Conservation (phyloP, 2,888 invertebrate species). For the Prostheceraeus crozeri region DNA sequence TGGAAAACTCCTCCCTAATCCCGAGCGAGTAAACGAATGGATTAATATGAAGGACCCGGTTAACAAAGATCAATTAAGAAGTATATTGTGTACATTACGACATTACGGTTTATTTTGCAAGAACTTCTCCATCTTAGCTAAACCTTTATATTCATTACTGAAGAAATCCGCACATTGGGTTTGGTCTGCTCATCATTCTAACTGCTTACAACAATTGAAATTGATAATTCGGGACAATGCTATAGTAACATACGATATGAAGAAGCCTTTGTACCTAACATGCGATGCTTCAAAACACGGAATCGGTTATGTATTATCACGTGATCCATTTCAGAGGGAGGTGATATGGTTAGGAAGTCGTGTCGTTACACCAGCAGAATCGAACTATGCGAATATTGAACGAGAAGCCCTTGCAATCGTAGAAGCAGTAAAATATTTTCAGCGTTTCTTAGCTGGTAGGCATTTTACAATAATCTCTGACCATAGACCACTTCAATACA, state of each 20-base stretch:
- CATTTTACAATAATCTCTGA: too few species aligned
- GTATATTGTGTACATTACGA: conserved; percentile 39
- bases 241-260: conserved; percentile 37
- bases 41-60: conserved; percentile 12
- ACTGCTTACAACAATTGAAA: conserved; percentile 39
- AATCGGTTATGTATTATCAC: conserved; percentile 1
- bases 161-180: conserved; percentile 39
- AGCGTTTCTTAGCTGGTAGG: not conserved
- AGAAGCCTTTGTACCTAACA: not conserved
- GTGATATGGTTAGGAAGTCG: not conserved
- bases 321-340: not conserved
- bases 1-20: conserved; percentile 29
- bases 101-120: conserved; percentile 41
- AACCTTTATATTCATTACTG: too few species aligned
- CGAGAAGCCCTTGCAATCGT: conserved; percentile 9
- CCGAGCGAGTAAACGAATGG: conserved; percentile 16
- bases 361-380: not conserved
- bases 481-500: too few species aligned
- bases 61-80: conserved; percentile 29
- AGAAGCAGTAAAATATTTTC: not conserved
- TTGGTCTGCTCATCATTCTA: conserved; percentile 40
- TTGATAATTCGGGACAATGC: conserved; percentile 36
- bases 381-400: conserved; percentile 10
- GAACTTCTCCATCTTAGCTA: conserved; percentile 40
- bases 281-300: conserved; percentile 2